Conservation (phyloP, 92 coral and sea anemone genomes). For the Actinostola sp. region DNA sequence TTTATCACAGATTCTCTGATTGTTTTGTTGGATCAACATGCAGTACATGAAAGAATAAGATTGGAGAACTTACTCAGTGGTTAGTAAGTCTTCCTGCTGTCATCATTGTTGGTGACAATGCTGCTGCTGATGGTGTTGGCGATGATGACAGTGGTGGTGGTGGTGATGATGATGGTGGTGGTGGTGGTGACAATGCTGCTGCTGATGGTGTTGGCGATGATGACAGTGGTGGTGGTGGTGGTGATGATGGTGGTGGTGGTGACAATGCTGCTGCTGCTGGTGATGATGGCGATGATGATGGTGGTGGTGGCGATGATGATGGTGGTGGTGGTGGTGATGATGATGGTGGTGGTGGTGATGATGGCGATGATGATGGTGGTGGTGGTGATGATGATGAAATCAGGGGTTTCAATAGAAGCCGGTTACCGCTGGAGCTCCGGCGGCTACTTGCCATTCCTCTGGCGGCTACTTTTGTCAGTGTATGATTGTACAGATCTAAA, state of each 20-base stretch:
- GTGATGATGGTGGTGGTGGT: neutral
- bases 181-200: neutral
- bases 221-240: neutral
- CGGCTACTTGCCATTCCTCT: too few relatives aligned
- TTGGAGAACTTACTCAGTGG: slow-evolving; percentile 66
- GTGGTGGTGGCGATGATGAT: neutral
- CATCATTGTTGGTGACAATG: neutral
- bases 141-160: neutral
- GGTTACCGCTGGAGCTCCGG: too few relatives aligned
- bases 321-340: neutral
- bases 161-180: neutral
- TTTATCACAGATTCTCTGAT: slow-evolving; percentile 53
- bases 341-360: neutral
- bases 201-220: neutral
- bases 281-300: neutral
- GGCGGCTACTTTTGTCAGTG: too few relatives aligned
- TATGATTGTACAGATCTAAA: too few relatives aligned
- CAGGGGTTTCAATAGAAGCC: too few relatives aligned
- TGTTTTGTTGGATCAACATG: slow-evolving; percentile 93
- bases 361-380: neutral
- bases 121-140: neutral
- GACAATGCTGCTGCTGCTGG: neutral
- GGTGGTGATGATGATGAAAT: too few relatives aligned
- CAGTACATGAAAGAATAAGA: slow-evolving; percentile 95
- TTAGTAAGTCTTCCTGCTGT: neutral